Evolutionary conservation across 1,140 invertebrate species (phyloP), one percentile per base, ranked within the genome.

Genomic region (Drusus annulatus): DNA sequence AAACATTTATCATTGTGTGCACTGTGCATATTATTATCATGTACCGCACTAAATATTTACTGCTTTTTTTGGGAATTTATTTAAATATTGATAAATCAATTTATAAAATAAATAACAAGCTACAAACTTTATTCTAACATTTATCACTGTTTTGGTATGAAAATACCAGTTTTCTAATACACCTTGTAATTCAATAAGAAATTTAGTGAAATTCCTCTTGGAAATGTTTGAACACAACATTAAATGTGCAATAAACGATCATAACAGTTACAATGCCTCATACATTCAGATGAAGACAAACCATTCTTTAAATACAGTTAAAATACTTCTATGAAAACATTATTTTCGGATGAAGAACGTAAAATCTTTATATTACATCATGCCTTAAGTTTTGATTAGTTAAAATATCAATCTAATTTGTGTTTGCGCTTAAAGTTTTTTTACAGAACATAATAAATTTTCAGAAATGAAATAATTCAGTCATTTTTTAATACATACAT

Each of bases 401-500:
- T 68, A 68, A 68, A 68, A 60, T 17, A 60, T 68, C 8, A 68
- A 16, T 25, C 16, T 36, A 68, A 68, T 68, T 68, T 68, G 63
- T 68, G 15, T 68, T 68, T 68, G 63, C 28, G 31, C 31, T 45
- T 17, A 50, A 23, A 45, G 7, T 45, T 17, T 51, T n/a, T 52
- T 71, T 28, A 52, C 50, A 51, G 51, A 71, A 50, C 13, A 71
- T 23, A 71, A 71, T 52, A 25, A 71, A 51, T 21, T 23, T 71
- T 71, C 50, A 71, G 45, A 71, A 50, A 71, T 71, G 17, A 71
- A 71, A 71, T 51, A 71, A 71, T 71, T 71, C 68, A 71, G 68
- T 71, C 68, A 71, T 71, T 71, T 71, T 71, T 71, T 71, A 28
- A 65, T 65, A 71, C 45, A 71, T 71, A 71, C 68, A 71, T 51